phyloP scores from a whole-genome alignment of 1,140 invertebrate genomes.

The Ips typographus region DNA sequence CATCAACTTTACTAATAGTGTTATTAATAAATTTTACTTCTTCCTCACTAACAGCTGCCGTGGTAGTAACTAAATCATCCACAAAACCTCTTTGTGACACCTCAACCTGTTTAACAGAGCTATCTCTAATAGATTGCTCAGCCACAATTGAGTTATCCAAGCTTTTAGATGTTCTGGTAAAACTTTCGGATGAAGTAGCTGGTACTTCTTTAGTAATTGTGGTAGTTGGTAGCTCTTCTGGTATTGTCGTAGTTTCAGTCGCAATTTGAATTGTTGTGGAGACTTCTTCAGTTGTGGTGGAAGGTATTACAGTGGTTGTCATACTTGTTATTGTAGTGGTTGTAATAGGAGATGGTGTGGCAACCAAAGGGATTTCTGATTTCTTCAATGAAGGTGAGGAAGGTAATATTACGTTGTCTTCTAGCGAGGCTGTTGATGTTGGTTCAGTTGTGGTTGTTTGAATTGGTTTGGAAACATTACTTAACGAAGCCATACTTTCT shows the following conservation, averaged over 20 bases:
- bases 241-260: not conserved
- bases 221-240: conserved; percentile 1
- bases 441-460: no score
- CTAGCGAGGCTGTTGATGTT: no score
- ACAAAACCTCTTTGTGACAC: no score
- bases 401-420: no score
- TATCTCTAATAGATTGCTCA: conserved; percentile 15
- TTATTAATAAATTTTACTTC: no score
- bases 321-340: no score
- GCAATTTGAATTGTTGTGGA: not conserved
- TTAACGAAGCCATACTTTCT: not conserved
- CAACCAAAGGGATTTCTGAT: no score
- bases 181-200: conserved; percentile 16
- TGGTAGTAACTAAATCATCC: not conserved
- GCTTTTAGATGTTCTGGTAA: conserved; percentile 9
- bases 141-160: conserved; percentile 7
- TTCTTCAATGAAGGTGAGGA: no score
- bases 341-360: no score
- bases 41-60: no score
- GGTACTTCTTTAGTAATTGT: conserved; percentile 1
- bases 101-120: not conserved
- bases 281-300: conserved; percentile 17
- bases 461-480: not conserved
- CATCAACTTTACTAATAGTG: no score
- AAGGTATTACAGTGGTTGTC: no score